Evolutionary conservation across 1,140 invertebrate species (phyloP), one percentile per base, ranked within the genome.

Genomic region (Ylistrum balloti): DNA sequence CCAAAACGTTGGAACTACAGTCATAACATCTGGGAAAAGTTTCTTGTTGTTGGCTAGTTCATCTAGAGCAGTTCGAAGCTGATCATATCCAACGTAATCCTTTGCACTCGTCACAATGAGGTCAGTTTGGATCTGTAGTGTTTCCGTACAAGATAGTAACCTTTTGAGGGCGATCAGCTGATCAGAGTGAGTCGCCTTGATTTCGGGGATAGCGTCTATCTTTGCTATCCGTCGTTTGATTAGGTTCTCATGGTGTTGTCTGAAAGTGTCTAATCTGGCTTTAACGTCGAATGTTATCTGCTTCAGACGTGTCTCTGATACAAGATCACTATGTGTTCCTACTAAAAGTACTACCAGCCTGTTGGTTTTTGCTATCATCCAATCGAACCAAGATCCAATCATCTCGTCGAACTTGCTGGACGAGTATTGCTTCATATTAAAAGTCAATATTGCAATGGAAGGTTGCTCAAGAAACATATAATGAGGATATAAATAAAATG

Each of bases 341-440:
- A 96, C 95, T 15, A 95, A 89, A 5, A 96, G 41, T 0, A 95
- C 93, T 9, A 94, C 93, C 13, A 95, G 87, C 86, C 94, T 94
- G 90, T 96, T 96, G 33, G 92, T 95, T 90, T 95, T 95, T 5
- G 95, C 93, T 33, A 96, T 94, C 94, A 96, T 94, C 95, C 95
- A 95, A 87, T 96, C 95, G 86, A 96, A 94, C 95, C 95, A 96
- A 0, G 92, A 94, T 2, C 94, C 95, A 20, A 96, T 93, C 88
- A 94, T 91, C 20, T 95, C 92, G 5, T 94, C 56, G 88, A 96
- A 96, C 10, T 91, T 90, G 10, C 93, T 91, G 0, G 90, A 45
- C 32, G 85, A 91, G 91, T 95, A 96, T 13, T 94, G 93, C n/a
- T 93, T 90, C 94, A 96, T 93, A 90, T 95, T 95, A 92, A 96